These are phyloP conservation scores for Elysia chlorotica DNA, from an alignment of 1,140 invertebrate species.

Conservation along the genomic window DNA sequence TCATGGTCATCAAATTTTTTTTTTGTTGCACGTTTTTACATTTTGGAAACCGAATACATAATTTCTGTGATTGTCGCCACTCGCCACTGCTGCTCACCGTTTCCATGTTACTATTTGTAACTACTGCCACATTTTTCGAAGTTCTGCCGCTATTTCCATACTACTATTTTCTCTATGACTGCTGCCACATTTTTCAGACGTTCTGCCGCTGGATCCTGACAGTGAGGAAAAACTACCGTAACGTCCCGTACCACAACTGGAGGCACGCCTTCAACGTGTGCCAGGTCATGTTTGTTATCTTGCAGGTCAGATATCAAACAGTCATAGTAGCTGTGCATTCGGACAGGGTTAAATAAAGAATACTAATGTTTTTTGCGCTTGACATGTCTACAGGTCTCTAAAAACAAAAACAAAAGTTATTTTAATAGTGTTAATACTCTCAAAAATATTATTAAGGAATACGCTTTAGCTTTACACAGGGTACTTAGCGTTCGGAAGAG, in stretches of 20 bases:
- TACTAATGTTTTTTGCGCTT: too few relatives aligned
- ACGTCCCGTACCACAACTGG: slow-evolving; percentile 98
- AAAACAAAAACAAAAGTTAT: too few relatives aligned
- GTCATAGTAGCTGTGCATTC: too few relatives aligned
- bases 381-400: too few relatives aligned
- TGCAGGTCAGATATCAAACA: slow-evolving; percentile 77
- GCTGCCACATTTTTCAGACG: slow-evolving; percentile 66
- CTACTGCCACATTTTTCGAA: too few relatives aligned
- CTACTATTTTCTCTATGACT: background rate
- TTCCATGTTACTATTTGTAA: too few relatives aligned
- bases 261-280: slow-evolving; percentile 94
- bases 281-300: slow-evolving; percentile 96
- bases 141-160: background rate
- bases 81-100: too few relatives aligned
- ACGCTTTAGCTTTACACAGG: too few relatives aligned
- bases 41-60: background rate
- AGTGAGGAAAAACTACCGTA: slow-evolving; percentile 96
- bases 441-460: too few relatives aligned
- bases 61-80: background rate
- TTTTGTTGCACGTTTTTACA: background rate
- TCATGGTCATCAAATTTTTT: background rate
- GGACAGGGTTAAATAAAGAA: too few relatives aligned
- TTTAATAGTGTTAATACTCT: too few relatives aligned
- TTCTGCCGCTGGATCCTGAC: slow-evolving; percentile 92
- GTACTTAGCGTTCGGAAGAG: too few relatives aligned